These are phyloP conservation scores for Adrianichthys oophorus DNA, from an alignment of 2,797 vertebrate species.

Conservation along the genomic window DNA sequence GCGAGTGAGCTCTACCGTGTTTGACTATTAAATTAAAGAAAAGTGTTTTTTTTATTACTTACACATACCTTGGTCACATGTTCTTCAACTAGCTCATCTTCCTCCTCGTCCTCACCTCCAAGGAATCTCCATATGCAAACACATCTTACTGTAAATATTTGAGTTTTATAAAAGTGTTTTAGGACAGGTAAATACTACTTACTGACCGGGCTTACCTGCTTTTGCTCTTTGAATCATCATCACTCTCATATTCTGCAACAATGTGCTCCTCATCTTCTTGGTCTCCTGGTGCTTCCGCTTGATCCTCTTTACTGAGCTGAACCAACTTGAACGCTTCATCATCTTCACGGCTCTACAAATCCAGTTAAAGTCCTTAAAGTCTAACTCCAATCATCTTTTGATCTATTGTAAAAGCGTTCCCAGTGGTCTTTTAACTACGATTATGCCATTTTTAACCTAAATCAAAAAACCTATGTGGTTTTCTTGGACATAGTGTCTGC, in stretches of 20 bases:
- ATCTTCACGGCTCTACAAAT: slow-evolving; percentile 80
- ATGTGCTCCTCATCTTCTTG: slow-evolving; percentile 87
- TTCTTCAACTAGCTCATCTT: slow-evolving; percentile 90
- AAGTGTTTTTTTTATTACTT: neutral
- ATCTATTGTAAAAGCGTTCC: too few species aligned
- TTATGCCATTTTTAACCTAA: too few species aligned
- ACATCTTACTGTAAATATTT: neutral
- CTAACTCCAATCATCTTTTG: neutral
- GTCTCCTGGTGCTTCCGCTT: slow-evolving; percentile 61
- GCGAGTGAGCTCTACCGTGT: too few species aligned
- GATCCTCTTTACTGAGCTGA: slow-evolving; percentile 81
- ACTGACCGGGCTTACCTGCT: slow-evolving; percentile 57
- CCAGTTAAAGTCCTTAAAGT: slow-evolving; percentile 1
- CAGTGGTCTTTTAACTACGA: too few species aligned
- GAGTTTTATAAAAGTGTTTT: too few species aligned
- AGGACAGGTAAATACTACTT: too few species aligned
- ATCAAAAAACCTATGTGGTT: too few species aligned
- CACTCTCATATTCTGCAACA: slow-evolving; percentile 93
- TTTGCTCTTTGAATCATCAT: slow-evolving; percentile 83
- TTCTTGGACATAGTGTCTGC: too few species aligned
- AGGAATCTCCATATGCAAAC: slow-evolving; percentile 69
- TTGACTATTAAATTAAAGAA: neutral
- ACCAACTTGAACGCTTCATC: slow-evolving; percentile 85
- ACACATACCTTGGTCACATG: slow-evolving; percentile 88
- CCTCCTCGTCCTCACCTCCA: slow-evolving; percentile 79